These are phyloP conservation scores for Cheumatopsyche charites DNA, from an alignment of 1,140 invertebrate genomes.

Conservation along the genomic window DNA sequence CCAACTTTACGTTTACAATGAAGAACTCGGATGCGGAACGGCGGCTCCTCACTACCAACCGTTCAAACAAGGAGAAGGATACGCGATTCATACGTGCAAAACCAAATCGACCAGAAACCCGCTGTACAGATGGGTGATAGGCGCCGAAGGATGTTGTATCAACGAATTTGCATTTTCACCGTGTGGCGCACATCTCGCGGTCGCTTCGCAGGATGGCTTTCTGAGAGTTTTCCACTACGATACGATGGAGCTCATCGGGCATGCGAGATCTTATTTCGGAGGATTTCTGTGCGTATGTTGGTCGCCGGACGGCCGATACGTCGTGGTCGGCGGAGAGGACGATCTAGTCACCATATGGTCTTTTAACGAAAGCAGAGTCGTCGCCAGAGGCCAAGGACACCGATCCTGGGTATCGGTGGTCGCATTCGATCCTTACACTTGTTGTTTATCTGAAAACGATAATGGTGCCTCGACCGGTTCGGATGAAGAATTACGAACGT, in stretches of 20 bases:
- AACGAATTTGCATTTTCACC: conserved; percentile 99
- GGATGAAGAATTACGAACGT: conserved; percentile 54
- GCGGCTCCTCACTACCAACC: conserved; percentile 88
- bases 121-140: conserved; percentile 85
- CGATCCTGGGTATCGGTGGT: conserved; percentile 97
- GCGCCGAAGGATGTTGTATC: conserved; percentile 82
- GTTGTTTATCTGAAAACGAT: conserved; percentile 60
- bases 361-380: conserved; percentile 88
- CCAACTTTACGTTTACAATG: conserved; percentile 98
- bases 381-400: conserved; percentile 93
- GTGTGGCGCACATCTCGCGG: conserved; percentile 88
- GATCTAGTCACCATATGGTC: conserved; percentile 99
- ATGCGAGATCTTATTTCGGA: conserved; percentile 95
- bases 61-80: conserved; percentile 95
- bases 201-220: conserved; percentile 96
- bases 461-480: conserved; percentile 65
- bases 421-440: conserved; percentile 93
- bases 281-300: conserved; percentile 95
- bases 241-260: conserved; percentile 92
- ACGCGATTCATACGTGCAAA: conserved; percentile 93
- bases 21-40: conserved; percentile 88
- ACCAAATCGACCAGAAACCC: conserved; percentile 96
- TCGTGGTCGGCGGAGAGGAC: conserved; percentile 98
- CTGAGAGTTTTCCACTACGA: conserved; percentile 96
- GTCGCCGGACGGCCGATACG: conserved; percentile 95